Conservation (phyloP, 2,113 vertebrate species). For the Trogon surrucura region DNA sequence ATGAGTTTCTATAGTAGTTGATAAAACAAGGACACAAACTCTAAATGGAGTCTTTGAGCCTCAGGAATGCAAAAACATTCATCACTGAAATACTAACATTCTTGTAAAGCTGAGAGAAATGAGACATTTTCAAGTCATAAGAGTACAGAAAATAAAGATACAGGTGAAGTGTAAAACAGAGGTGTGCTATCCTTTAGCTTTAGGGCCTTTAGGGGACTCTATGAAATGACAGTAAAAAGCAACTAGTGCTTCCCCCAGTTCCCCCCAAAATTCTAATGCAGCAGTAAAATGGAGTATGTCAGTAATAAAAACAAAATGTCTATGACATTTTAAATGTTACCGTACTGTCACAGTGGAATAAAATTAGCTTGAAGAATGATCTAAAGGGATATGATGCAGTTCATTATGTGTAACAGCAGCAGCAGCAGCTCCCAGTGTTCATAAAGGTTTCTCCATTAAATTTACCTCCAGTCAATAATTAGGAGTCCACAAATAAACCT, state of each 20-base stretch:
- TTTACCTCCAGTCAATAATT: constrained; percentile 99
- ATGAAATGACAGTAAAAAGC: constrained; percentile 76
- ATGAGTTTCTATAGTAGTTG: not conserved
- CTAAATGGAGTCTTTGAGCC: not conserved
- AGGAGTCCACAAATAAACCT: constrained; percentile 99
- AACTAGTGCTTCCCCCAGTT: constrained; percentile 66
- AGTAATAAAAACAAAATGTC: constrained; percentile 83
- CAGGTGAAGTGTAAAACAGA: constrained; percentile 43
- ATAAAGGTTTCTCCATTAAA: constrained; percentile 97
- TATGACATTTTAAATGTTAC: constrained; percentile 86
- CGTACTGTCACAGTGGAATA: constrained; percentile 83
- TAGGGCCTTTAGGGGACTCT: constrained; percentile 70
- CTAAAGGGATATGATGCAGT: constrained; percentile 85
- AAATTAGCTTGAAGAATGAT: constrained; percentile 96
- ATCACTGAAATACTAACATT: not conserved
- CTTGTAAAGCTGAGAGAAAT: constrained; percentile 41
- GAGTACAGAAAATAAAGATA: not conserved
- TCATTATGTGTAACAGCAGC: constrained; percentile 91
- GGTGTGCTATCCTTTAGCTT: constrained; percentile 49
- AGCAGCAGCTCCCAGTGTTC: constrained; percentile 91
- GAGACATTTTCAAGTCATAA: not conserved
- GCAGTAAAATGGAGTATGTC: constrained; percentile 75
- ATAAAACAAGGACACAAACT: not conserved
- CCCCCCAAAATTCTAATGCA: constrained; percentile 67
- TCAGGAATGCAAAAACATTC: not conserved